Base-by-base conservation (phyloP, 1,140 invertebrate genomes). In the Hyphantria cunea region DNA sequence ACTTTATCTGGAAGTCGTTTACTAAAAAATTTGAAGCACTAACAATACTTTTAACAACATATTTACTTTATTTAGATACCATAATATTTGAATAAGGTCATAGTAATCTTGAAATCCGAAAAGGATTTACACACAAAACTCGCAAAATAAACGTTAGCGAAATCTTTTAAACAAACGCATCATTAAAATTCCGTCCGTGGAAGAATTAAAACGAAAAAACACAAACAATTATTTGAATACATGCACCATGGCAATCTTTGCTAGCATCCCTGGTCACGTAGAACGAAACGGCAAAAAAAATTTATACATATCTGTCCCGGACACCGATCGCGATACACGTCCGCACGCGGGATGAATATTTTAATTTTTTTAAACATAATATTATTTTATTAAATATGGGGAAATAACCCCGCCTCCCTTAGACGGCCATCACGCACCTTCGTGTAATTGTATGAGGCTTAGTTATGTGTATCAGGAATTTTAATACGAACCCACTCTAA, bases 321-420 rank as follows among this genome's bases (percentile, higher is more conserved):
- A 70, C 82, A 85, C 83, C 74, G 83, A 88, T 88, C 82, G 82
- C 85, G 83, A 88, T 88, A 84, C 78, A 78, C 80, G 67, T 50
- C 56, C 55, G 70, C 52, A 88, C 83, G 85, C 82, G 76, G 71
- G 49, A 55, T 61, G 85, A 88, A 88, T 88, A 85, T 78, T 81
- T 86, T 81, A 87, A 78, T 85, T 78, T 81, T 84, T 81, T 60
- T 50, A 13, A 37, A 15, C 42, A 59, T 65, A 59, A 51, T 62
- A 76, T 76, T 82, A 79, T 83, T 86, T 83, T 84, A 82, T 81
- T 82, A 82, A 84, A 86, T 86, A 82, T 84, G 78, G 72, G 71
- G 80, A 78, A 83, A 80, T 65, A 72, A 70, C 68, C 73, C 71
- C 34, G 31, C 72, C 44, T 47, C 69, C 61, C 54, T 56, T 45